Evolutionary conservation across 2,888 invertebrate genomes (phyloP), one percentile per base, ranked within the genome.

Genomic region (Hydroisotoma schaefferi): DNA sequence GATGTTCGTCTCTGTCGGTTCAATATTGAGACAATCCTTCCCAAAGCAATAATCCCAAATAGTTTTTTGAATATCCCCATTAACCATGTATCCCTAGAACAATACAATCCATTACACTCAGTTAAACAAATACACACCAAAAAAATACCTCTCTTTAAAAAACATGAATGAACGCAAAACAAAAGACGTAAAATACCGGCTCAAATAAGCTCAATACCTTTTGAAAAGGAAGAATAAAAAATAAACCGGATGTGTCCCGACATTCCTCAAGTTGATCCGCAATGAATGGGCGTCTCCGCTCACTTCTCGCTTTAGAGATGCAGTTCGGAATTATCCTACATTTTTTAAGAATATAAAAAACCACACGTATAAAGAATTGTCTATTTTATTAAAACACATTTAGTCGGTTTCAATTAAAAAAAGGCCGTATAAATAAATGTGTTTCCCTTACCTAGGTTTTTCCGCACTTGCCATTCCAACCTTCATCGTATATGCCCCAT

Each of bases 231-330:
- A 97, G 79, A 55, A 95, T 86, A 76, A 92, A 99, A 77, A 87
- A 99, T 1, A 99, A 79, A 0, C 95, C 93, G 0, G 97, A 94
- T 1, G 92, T 87, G 76, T 99, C 99, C 26, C 94, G 83, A 75
- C 98, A 98, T 72, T 98, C 97, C 63, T 97, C 91, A 18, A 99
- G 87, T 80, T 99, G 97, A 73, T 88, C 86, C 0, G 89, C 97
- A 57, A 99, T 85, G 77, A 97, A 99, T 0, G 93, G 87, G 44
- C 98, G 83, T 10, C 95, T 85, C 55, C 94, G 81, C 77, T 99
- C 98, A 54, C 92, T 93, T 78, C 97, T 98, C 0, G 95, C 95
- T 81, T 99, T 99, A 84, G 94, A 93, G 27, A 99, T 90, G 74
- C 92, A 94, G 78, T 99, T 99, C 0, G 97, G 94, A 53, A 94